These are phyloP conservation scores for Amblyjoppa proteus DNA, from an alignment of 2,888 invertebrate species.

Conservation along the genomic window DNA sequence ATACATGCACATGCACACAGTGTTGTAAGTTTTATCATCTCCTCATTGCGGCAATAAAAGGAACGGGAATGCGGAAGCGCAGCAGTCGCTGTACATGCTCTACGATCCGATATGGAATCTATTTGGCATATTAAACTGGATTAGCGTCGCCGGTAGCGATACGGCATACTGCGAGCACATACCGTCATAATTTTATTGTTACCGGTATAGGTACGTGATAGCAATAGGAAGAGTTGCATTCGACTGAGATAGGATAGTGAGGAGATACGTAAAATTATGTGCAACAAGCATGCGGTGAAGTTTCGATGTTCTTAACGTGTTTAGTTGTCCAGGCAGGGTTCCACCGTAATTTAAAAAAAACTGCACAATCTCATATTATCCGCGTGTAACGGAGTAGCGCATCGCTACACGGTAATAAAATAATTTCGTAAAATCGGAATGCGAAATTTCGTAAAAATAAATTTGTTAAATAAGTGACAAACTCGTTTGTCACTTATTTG, in stretches of 20 bases:
- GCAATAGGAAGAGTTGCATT: not conserved
- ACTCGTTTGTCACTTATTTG: too few species aligned
- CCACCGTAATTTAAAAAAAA: too few species aligned
- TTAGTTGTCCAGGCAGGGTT: not conserved
- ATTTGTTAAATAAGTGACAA: too few species aligned
- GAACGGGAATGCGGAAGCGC: conserved; percentile 52
- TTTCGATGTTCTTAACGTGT: not conserved
- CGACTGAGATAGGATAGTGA: not conserved
- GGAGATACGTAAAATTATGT: not conserved
- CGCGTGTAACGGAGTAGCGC: too few species aligned
- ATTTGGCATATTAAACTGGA: conserved; percentile 41
- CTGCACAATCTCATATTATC: too few species aligned
- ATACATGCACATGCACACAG: conserved; percentile 20
- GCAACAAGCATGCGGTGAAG: not conserved
- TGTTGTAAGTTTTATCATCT: conserved; percentile 61
- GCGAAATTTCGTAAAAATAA: too few species aligned
- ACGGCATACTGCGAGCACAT: not conserved
- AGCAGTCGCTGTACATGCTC: conserved; percentile 36
- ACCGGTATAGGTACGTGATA: conserved; percentile 1
- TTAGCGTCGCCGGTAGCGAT: conserved; percentile 14
- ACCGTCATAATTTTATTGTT: conserved; percentile 12
- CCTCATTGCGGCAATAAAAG: conserved; percentile 59
- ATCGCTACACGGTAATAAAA: too few species aligned
- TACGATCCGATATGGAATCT: conserved; percentile 45
- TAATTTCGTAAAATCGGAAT: too few species aligned